Percentiles rank a stretch among this genome's conserved stretches.
phyloP scores from a whole-genome alignment of 1,140 invertebrate genomes.

The Drosophila orena region DNA sequence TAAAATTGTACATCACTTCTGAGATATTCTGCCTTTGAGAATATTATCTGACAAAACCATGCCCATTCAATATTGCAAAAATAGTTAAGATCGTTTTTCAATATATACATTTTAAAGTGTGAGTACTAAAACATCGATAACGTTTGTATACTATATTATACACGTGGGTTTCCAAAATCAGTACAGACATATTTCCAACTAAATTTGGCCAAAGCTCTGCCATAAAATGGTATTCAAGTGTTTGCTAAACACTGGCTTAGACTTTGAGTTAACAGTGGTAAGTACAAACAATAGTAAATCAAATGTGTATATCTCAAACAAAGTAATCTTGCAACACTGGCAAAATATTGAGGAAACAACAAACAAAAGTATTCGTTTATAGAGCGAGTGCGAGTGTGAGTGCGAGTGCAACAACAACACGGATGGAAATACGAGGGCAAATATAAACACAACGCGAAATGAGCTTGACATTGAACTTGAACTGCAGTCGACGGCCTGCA shows the following conservation, averaged over 20 bases:
- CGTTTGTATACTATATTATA: too few species aligned
- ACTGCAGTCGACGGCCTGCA: slow-evolving; percentile 61
- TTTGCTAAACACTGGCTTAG: too few species aligned
- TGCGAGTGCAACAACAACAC: slow-evolving; percentile 8
- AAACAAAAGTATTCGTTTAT: slow-evolving; percentile 62
- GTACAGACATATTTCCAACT: too few species aligned
- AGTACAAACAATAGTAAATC: slow-evolving; percentile 20
- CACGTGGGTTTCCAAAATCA: too few species aligned
- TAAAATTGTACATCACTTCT: not conserved
- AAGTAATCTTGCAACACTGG: slow-evolving; percentile 13
- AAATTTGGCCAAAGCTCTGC: too few species aligned
- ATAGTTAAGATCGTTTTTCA: too few species aligned
- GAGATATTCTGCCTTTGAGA: not conserved
- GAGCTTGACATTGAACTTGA: slow-evolving; percentile 84
- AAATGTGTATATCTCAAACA: slow-evolving; percentile 15
- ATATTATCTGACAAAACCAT: too few species aligned
- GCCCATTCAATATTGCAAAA: too few species aligned
- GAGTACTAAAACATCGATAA: too few species aligned
- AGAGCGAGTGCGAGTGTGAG: slow-evolving; percentile 10
- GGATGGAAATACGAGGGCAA: slow-evolving; percentile 43
- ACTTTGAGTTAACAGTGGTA: too few species aligned
- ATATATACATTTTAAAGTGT: too few species aligned
- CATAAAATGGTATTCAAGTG: too few species aligned
- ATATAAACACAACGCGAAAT: slow-evolving; percentile 62
- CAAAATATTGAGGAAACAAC: slow-evolving; percentile 58